Evolutionary conservation across 92 coral and sea anemone species (phyloP), one percentile per base, ranked within the genome.

Genomic region (Zoanthus sociatus): DNA sequence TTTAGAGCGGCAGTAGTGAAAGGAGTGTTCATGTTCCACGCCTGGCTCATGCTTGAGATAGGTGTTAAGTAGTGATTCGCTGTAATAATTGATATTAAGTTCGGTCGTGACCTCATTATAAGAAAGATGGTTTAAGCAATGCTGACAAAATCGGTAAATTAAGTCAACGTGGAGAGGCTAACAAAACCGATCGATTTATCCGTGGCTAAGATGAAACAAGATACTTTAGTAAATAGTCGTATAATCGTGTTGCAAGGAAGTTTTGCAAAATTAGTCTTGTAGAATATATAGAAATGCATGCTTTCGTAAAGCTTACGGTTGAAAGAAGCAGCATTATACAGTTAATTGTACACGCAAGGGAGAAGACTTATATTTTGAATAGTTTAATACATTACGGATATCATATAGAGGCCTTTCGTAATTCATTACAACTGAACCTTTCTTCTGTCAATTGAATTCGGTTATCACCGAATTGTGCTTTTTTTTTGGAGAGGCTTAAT

Each of bases 261-360:
- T 75, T 31, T 30, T 20, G 12, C 32, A 2, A 75, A 47, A 26
- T 5, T 32, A 12, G 15, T 75, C 32, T 26, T 31, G 9, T 13
- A n/a, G 78, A 75, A 75, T 47, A 12, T 48, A 63, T 50, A 50
- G 0, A 9, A 13, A 13, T 32, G 76, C 16, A 45, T 46, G 60
- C 78, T 75, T 75, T 75, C 60, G 18, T 46, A 48, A 75, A 48
- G 78, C 78, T 45, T 44, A 75, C 6, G 37, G 60, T 16, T 17
- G 54, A 60, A 10, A 46, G 8, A 18, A 15, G 44, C 77, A 32
- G 51, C 30, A 1, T 31, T 44, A 15, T 42, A 9, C 47, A 20
- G 18, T n/a, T 7, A 26, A 48, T 20, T 10, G 17, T 16, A n/a
- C 18, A 45, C 30, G 18, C 20, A 31, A 8, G 9, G 54, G 60